Percentiles rank a stretch among this genome's conserved stretches.
Evolutionary conservation across 2,113 vertebrate species (phyloP).

Genomic region (Anhinga rufa): DNA sequence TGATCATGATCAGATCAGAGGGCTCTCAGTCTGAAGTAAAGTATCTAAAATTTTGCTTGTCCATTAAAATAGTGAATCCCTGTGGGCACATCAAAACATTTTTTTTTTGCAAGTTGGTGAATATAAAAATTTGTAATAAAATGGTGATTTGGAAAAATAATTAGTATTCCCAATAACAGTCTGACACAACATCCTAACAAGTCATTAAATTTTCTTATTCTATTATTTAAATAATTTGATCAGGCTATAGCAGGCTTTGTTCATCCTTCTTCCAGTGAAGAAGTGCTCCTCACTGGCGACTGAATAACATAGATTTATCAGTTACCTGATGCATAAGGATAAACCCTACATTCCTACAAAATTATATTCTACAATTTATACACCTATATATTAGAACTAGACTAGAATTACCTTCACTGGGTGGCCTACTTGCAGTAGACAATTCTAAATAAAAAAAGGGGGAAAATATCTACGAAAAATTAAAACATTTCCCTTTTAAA

Average conservation of each 20-base stretch:
- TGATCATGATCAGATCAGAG: background rate
- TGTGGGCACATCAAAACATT: fast-evolving
- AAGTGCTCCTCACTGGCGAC: background rate
- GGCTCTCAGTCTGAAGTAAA: background rate
- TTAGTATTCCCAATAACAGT: background rate
- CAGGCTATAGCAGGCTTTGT: background rate
- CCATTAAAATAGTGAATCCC: background rate
- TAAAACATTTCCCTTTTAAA: background rate
- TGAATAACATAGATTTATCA: background rate
- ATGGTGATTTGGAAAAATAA: background rate
- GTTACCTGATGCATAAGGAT: background rate
- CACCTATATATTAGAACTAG: background rate
- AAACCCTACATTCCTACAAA: background rate
- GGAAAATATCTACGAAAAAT: background rate
- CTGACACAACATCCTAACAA: background rate
- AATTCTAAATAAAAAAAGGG: background rate
- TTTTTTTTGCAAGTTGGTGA: background rate
- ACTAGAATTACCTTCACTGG: background rate
- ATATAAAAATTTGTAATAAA: background rate
- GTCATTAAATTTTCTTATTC: background rate
- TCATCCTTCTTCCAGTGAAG: background rate
- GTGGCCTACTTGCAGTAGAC: background rate
- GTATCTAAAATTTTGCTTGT: background rate
- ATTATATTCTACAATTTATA: background rate
- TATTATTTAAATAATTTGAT: background rate